A percentile compares a stretch with the other conserved stretches of the same genome.
Conservation (phyloP, 2,113 vertebrate genomes). For the Leiothrix lutea region DNA sequence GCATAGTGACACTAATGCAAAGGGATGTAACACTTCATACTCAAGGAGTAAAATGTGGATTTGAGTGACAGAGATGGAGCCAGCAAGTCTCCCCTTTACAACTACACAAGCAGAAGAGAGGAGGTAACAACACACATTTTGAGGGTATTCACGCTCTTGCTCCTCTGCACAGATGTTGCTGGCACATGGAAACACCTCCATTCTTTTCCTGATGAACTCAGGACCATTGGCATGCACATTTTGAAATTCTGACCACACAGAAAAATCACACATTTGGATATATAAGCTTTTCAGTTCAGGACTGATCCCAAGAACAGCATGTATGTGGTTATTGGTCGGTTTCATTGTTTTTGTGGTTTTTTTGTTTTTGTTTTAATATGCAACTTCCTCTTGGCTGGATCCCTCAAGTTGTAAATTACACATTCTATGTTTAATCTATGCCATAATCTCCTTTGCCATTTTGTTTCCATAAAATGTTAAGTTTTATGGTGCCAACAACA, state of each 20-base stretch:
- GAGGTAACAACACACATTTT: neutral
- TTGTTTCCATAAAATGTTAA: slow-evolving; percentile 8
- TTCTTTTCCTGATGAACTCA: neutral
- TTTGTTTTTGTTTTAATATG: neutral
- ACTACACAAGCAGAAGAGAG: neutral
- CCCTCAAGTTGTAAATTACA: neutral
- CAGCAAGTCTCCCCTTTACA: neutral
- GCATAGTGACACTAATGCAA: neutral
- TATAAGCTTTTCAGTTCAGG: neutral
- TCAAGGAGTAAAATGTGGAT: neutral
- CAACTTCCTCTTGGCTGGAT: neutral
- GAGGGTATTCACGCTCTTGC: neutral
- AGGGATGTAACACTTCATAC: neutral
- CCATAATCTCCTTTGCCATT: neutral
- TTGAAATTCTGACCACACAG: neutral
- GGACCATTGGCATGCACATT: neutral
- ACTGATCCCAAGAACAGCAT: neutral
- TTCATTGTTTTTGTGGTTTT: accelerated
- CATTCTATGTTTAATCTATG: neutral
- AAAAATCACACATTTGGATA: neutral
- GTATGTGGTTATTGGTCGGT: neutral
- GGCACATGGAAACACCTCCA: neutral
- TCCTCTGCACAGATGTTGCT: neutral
- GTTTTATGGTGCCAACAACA: neutral
- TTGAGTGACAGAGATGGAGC: neutral